Conservation (phyloP, 2,113 vertebrate species). For the Ahaetulla prasina region DNA sequence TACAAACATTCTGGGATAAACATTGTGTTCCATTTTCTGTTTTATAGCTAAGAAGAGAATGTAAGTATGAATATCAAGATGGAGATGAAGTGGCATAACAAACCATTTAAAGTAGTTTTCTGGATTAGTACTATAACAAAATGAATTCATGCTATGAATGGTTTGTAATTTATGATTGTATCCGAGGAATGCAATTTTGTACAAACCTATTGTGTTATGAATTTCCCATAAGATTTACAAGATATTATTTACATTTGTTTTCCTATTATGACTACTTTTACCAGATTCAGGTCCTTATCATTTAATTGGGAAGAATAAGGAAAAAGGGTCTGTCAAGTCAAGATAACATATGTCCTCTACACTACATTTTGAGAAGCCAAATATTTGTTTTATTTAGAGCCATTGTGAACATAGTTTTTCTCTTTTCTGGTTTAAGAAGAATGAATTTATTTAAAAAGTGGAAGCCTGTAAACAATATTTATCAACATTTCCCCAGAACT, state of each 20-base stretch:
- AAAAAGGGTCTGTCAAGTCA: background rate
- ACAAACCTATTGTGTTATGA: background rate
- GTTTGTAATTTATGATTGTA: background rate
- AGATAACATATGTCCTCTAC: constrained; percentile 2
- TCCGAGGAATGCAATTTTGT: background rate
- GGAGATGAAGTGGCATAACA: background rate
- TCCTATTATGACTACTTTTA: background rate
- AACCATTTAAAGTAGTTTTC: constrained; percentile 1
- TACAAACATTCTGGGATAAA: background rate
- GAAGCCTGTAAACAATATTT: background rate
- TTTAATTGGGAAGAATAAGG: constrained; percentile 6
- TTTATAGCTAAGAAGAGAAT: background rate
- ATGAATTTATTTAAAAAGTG: background rate
- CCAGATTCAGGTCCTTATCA: background rate
- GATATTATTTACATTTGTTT: background rate
- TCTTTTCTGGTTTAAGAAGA: background rate
- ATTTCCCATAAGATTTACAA: background rate
- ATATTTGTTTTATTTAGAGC: background rate
- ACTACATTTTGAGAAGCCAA: background rate
- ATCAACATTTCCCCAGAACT: background rate
- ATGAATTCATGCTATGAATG: background rate
- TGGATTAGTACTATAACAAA: background rate
- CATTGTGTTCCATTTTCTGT: background rate
- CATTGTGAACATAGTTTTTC: background rate
- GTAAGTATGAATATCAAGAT: background rate